Evolutionary conservation across 1,140 invertebrate genomes (phyloP), one percentile per base, ranked within the genome.

Genomic region (Lordiphosa clarofinis): DNA sequence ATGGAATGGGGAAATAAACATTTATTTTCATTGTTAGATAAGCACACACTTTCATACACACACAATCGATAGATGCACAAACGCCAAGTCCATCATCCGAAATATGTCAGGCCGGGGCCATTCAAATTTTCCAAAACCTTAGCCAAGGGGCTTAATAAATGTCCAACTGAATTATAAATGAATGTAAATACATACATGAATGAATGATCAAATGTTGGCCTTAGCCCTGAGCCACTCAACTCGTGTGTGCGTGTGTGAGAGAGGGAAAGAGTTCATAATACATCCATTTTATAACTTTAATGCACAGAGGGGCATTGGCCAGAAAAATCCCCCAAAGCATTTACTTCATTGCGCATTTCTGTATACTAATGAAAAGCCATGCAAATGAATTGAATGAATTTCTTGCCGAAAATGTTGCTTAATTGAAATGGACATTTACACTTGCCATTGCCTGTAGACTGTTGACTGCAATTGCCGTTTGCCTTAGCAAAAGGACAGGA

Each of bases 11-110:
- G 44, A 60, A 43, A 56, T 40, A 64, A 75, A 60, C 56, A 82
- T 72, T 82, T 64, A 81, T 72, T 82, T 75, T 75, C 72, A 82
- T 82, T 75, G 64, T 38, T 38, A 36, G 47, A 57, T 55, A 64
- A 47, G 37, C 44, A 19, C 9, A 15, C 36, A 53, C 4, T 13
- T 12, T 44, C 44, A 19, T 5, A 15, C 36, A 53, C 9, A 28
- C 12, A 55, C 9, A 35, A 37, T 37, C 47, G 31, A 33, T 35
- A 24, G 35, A 28, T 33, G 37, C 63, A 44, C 15, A 36, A 54
- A 21, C 42, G 13, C 47, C 35, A 43, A n/a, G 19, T 48, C 33
- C 19, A 38, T 33, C 43, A 55, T 37, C 10, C 64, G 21, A 50
- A 67, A 57, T 62, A 38, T 55, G 56, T 73, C 50, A 38, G 50